A percentile compares a stretch with the other conserved stretches of the same genome.
These are phyloP conservation scores for Artemia sinica DNA, from an alignment of 2,888 invertebrate genomes.

Conservation along the genomic window DNA sequence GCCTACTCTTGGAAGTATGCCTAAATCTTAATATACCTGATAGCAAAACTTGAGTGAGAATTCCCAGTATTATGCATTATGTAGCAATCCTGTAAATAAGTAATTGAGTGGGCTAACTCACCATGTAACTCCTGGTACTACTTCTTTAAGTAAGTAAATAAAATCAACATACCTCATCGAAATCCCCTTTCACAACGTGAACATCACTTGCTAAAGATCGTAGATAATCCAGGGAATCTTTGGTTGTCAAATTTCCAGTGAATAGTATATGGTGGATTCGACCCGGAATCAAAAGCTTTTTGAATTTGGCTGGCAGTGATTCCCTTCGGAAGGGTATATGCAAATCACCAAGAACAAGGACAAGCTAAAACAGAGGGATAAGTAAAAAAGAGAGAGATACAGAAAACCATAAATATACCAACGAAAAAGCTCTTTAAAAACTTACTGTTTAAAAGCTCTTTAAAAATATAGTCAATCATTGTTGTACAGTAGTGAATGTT, in stretches of 20 bases:
- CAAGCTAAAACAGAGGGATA: constrained; percentile 45
- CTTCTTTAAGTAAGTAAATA: too few species aligned
- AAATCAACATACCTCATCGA: constrained; percentile 63
- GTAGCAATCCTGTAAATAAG: too few species aligned
- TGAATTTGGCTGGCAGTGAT: constrained; percentile 83
- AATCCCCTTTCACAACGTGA: constrained; percentile 93
- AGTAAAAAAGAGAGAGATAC: neutral
- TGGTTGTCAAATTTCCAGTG: constrained; percentile 93
- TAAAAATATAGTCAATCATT: too few species aligned
- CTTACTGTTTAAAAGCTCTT: too few species aligned
- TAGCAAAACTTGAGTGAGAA: constrained; percentile 18
- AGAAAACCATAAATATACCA: too few species aligned
- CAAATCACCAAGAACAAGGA: constrained; percentile 88
- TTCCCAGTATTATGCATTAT: too few species aligned
- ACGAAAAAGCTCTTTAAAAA: too few species aligned
- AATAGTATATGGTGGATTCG: constrained; percentile 94
- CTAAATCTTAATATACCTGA: constrained; percentile 18
- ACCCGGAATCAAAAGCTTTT: constrained; percentile 86
- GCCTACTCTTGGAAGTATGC: too few species aligned
- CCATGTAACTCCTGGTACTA: too few species aligned
- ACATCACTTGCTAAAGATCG: constrained; percentile 98
- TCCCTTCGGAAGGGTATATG: constrained; percentile 94
- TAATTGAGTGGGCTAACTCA: too few species aligned
- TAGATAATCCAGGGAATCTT: constrained; percentile 91
- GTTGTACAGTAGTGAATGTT: too few species aligned